Conservation (phyloP, 2,888 invertebrate genomes). For the Allophyes oxyacanthae region DNA sequence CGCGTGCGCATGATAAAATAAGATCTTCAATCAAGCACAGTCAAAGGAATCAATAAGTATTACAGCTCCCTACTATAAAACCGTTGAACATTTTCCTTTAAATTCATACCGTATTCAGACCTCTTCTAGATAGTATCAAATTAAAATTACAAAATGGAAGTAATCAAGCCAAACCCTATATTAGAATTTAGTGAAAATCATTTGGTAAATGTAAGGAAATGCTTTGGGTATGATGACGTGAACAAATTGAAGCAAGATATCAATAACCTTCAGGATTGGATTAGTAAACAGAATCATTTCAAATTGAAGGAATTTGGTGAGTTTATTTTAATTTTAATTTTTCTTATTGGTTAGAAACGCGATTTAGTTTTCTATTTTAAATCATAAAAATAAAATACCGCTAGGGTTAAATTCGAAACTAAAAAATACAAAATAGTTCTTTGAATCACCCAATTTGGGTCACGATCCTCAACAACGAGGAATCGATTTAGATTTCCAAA, state of each 20-base stretch:
- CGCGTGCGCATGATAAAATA: too few species aligned
- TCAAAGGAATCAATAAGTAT: too few species aligned
- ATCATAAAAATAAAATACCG: too few species aligned
- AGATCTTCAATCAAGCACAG: too few species aligned
- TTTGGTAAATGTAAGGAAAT: constrained; percentile 47
- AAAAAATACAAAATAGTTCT: too few species aligned
- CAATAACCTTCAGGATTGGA: constrained; percentile 56
- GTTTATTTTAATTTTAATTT: constrained; percentile 5
- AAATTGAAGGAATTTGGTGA: constrained; percentile 51
- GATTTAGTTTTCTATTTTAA: background rate
- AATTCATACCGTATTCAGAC: background rate
- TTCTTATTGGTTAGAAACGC: too few species aligned
- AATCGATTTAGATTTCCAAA: too few species aligned
- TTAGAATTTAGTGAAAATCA: constrained; percentile 47
- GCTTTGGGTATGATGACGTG: constrained; percentile 48
- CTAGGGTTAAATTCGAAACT: too few species aligned
- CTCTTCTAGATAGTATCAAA: background rate
- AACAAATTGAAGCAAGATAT: constrained; percentile 55
- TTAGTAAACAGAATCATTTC: constrained; percentile 56
- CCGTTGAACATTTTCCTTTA: background rate
- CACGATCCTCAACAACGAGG: too few species aligned
- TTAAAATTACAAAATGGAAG: constrained; percentile 26
- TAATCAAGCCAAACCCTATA: constrained; percentile 24
- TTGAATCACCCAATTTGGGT: too few species aligned
- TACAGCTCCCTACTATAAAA: background rate